Evolutionary conservation across 2,113 vertebrate species (phyloP).

Genomic region (Urocolius indicus): DNA sequence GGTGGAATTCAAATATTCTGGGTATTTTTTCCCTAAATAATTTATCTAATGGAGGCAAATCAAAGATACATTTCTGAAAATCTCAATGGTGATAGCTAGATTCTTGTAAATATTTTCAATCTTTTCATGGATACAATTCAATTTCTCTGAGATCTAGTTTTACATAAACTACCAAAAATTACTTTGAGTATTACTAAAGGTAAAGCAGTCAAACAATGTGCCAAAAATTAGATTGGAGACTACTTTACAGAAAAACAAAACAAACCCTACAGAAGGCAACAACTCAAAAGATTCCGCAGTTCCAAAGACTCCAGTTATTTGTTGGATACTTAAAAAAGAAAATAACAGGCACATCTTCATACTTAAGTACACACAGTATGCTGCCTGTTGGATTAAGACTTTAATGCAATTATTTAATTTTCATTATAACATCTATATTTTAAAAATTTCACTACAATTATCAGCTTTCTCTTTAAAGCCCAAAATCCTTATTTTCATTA

Average conservation of each 20-base stretch:
- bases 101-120: background rate
- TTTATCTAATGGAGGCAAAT: background rate
- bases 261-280: background rate
- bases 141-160: background rate
- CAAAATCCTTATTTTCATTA: background rate
- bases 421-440: background rate
- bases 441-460: background rate
- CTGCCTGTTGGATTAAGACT: background rate
- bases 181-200: background rate
- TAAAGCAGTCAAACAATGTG: background rate
- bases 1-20: background rate
- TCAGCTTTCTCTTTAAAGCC: background rate
- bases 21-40: background rate
- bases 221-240: background rate
- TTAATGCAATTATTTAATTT: background rate
- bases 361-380: background rate
- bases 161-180: background rate
- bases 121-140: background rate
- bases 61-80: background rate
- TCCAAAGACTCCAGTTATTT: background rate
- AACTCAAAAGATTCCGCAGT: background rate
- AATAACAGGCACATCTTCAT: background rate
- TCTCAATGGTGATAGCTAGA: background rate
- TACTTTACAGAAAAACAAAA: background rate
- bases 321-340: background rate